Percentiles rank a stretch among this genome's conserved stretches.
These are phyloP conservation scores for Aythya baeri DNA, from an alignment of 2,113 vertebrate genomes.

Conservation along the genomic window DNA sequence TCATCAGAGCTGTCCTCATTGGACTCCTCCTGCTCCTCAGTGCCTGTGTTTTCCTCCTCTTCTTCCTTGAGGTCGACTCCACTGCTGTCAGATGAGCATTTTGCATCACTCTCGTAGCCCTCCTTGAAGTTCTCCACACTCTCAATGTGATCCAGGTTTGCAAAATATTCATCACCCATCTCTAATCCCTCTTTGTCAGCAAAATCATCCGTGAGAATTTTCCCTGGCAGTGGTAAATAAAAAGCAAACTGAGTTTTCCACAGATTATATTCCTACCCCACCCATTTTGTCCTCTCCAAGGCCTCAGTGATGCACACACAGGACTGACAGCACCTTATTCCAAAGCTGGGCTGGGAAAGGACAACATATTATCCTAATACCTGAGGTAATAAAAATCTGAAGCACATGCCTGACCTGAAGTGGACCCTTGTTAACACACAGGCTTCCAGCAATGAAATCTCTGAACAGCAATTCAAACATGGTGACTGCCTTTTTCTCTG, in stretches of 20 bases:
- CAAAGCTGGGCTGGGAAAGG: neutral
- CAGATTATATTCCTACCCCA: rapidly evolving
- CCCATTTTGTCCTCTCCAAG: rapidly evolving
- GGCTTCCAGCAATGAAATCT: neutral
- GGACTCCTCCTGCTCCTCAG: constrained; percentile 90
- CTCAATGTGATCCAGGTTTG: constrained; percentile 97
- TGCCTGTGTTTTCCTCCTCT: constrained; percentile 85
- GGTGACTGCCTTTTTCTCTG: neutral
- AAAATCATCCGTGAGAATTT: constrained; percentile 96
- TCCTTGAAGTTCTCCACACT: constrained; percentile 99
- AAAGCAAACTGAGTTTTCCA: rapidly evolving
- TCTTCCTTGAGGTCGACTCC: constrained; percentile 89
- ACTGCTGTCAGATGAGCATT: constrained; percentile 94
- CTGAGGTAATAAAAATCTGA: rapidly evolving
- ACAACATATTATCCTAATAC: rapidly evolving
- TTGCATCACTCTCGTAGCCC: constrained; percentile 95
- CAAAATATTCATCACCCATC: constrained; percentile 98
- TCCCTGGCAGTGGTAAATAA: constrained; percentile 74
- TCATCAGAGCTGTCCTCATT: constrained; percentile 95
- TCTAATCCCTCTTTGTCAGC: constrained; percentile 96
- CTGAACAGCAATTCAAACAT: neutral
- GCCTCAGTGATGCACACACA: rapidly evolving
- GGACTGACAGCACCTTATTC: rapidly evolving
- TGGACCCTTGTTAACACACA: rapidly evolving
- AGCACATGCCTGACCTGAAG: rapidly evolving